phyloP scores from a whole-genome alignment of 2,797 vertebrate species.

The Sebastiscus tertius region DNA sequence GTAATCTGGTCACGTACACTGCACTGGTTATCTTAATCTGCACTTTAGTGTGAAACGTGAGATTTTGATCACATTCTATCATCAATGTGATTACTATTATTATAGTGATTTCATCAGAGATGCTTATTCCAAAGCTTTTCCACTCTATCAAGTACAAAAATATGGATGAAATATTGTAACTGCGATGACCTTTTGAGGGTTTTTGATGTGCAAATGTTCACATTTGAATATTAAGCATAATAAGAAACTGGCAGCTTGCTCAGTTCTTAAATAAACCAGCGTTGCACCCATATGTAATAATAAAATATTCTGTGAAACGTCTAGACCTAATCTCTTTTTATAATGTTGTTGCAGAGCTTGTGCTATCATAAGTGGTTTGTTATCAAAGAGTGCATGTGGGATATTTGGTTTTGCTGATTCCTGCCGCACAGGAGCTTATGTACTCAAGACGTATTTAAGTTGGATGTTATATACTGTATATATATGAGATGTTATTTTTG shows the following conservation, averaged over 20 bases:
- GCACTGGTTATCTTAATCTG: background rate
- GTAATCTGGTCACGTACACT: background rate
- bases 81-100: background rate
- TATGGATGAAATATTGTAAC: background rate
- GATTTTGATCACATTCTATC: background rate
- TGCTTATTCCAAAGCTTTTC: background rate
- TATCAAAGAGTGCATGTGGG: background rate
- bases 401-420: constrained; percentile 12
- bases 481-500: constrained; percentile 43
- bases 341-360: background rate
- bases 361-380: background rate
- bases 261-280: background rate
- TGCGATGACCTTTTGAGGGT: background rate
- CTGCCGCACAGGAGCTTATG: constrained; percentile 1
- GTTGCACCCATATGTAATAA: too few species aligned
- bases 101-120: background rate
- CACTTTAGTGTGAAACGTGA: too few species aligned
- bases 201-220: background rate
- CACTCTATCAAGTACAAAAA: background rate
- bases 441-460: constrained; percentile 31
- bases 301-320: background rate
- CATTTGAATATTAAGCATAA: background rate
- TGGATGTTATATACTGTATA: constrained; percentile 1
- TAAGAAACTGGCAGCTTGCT: background rate
- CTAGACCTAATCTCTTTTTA: background rate